Percentiles rank a stretch among this genome's conserved stretches.
phyloP scores from a whole-genome alignment of 2,888 invertebrate genomes.

The Tenodera sinensis region DNA sequence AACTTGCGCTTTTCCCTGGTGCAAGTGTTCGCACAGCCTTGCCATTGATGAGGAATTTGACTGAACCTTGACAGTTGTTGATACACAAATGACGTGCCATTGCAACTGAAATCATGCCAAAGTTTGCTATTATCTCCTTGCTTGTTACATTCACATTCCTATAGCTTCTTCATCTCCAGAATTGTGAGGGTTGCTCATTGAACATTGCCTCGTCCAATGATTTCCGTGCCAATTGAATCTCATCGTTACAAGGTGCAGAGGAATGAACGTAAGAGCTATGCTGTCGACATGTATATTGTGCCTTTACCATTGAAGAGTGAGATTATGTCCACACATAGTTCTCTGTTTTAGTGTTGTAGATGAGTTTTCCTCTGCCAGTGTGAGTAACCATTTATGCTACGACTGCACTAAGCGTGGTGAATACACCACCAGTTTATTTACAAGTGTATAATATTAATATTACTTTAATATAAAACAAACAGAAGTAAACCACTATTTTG shows the following conservation, averaged over 20 bases:
- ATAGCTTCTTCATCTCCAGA: background rate
- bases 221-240: constrained; percentile 14
- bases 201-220: background rate
- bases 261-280: background rate
- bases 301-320: background rate
- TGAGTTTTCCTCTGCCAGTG: constrained; percentile 8
- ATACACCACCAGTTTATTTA: constrained; percentile 42
- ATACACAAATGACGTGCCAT: background rate
- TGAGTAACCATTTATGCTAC: background rate
- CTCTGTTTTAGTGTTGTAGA: background rate
- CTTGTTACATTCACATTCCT: background rate
- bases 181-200: background rate
- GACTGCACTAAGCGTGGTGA: background rate
- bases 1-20: too few relatives aligned
- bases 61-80: background rate
- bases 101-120: constrained; percentile 4
- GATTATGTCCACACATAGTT: background rate
- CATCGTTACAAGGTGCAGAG: background rate
- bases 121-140: background rate
- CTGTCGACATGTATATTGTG: background rate
- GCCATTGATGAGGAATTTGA: too few relatives aligned
- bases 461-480: constrained; percentile 32
- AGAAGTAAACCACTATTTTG: constrained; percentile 40
- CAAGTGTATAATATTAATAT: constrained; percentile 46
- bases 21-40: too few relatives aligned